Evolutionary conservation across 2,888 invertebrate species (phyloP).

Genomic region (Troilus luridus): DNA sequence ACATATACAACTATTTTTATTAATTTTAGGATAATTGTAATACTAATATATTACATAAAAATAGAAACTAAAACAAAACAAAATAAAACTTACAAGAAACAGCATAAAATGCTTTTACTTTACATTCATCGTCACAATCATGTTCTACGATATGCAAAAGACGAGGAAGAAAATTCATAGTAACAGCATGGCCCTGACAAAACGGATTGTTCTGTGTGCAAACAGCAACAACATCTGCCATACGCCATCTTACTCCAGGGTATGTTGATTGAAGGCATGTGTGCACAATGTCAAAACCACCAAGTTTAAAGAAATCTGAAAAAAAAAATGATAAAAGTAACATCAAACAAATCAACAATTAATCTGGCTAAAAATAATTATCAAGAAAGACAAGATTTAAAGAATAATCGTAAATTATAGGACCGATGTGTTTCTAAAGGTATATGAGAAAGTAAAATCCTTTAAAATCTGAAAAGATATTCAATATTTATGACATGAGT

Average conservation of each 20-base stretch:
- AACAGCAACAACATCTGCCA: constrained; percentile 82
- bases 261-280: constrained; percentile 77
- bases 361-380: neutral
- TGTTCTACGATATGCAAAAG: constrained; percentile 75
- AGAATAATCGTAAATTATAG: neutral
- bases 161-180: constrained; percentile 76
- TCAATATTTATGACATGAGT: neutral
- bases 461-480: neutral
- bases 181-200: constrained; percentile 81
- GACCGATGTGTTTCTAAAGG: neutral
- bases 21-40: neutral
- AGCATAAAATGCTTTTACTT: constrained; percentile 82
- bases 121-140: constrained; percentile 73
- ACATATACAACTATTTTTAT: neutral
- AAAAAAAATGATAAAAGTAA: constrained; percentile 59
- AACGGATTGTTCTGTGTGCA: constrained; percentile 89
- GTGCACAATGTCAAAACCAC: constrained; percentile 82
- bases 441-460: neutral
- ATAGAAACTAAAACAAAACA: neutral
- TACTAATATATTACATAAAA: neutral
- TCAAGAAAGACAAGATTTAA: neutral
- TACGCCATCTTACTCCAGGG: constrained; percentile 75
- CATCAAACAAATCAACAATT: too few relatives aligned
- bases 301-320: constrained; percentile 86
- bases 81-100: constrained; percentile 79